Evolutionary conservation across 2,797 vertebrate species (phyloP), one percentile per base, ranked within the genome.

Genomic region (Pipistrellus nathusii): DNA sequence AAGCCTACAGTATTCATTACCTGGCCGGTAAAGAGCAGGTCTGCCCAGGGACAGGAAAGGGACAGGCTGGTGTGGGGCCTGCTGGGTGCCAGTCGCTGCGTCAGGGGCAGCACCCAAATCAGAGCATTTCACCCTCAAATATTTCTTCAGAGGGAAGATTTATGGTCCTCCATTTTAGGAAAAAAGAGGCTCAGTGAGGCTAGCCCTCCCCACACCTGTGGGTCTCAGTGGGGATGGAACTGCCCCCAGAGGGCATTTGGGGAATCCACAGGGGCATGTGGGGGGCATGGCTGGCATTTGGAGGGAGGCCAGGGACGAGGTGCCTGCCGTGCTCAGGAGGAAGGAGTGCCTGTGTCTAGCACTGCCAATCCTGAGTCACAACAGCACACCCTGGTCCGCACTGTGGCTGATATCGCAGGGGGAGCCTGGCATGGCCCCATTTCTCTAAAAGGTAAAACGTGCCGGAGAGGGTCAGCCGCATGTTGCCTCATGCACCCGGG

Each of bases 11-110:
- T 18, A 25, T 32, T 57, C 57, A 55, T 2, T 15, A 12, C 8
- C 32, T 68, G 59, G 35, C 44, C 51, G 23, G 53, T 4, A 14
- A 4, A 69, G 64, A 68, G 9, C 11, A 10, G 14, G 12, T 30
- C 9, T 81, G 9, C 10, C n/a, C 32, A 2, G 27, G 13, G 8
- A 3, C 1, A 8, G 27, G 73, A 27, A 21, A 73, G 44, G 23
- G 30, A 30, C 3, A 1, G 25, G 17, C 32, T 13, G 2, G 12
- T 0, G 1, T 4, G 69, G 35, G 27, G 38, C 0, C 27, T 15
- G 7, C 48, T 2, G 3, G 25, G 90, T 7, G 30, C 3, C 14
- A 2, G 44, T 44, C 10, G 17, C 44, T 81, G 3, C 8, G 0
- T n/a, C 6, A 44, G 27, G 18, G 69, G 23, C 1, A 14, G 68